phyloP scores from a whole-genome alignment of 2,888 invertebrate species.

The Drosophila nr. perissopoda region DNA sequence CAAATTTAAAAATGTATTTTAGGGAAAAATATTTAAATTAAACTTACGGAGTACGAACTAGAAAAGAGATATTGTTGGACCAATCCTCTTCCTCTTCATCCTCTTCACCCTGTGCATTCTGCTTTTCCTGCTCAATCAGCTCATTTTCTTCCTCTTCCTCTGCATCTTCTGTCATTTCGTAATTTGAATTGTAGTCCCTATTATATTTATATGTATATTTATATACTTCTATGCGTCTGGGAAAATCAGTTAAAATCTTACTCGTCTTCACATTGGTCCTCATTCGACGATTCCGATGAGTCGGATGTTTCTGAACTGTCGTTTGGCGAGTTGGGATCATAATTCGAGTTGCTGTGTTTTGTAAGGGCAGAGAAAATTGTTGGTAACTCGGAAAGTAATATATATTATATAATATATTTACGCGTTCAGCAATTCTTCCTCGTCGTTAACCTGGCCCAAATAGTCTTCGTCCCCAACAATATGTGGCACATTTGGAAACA shows the following conservation, averaged over 20 bases:
- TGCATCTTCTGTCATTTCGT: not conserved
- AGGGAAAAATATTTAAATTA: not conserved
- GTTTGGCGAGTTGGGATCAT: not conserved
- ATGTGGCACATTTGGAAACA: conserved; percentile 31
- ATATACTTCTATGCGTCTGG: too few species aligned
- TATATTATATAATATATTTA: conserved; percentile 6
- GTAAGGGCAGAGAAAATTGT: not conserved
- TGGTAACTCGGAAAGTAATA: not conserved
- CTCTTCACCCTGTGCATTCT: not conserved
- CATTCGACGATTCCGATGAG: not conserved
- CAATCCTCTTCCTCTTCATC: conserved; percentile 44
- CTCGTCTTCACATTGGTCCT: conserved; percentile 11
- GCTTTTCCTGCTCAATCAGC: not conserved
- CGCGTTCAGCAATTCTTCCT: conserved; percentile 1
- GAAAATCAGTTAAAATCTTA: conserved; percentile 12
- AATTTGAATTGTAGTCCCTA: not conserved
- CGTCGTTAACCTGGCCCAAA: not conserved
- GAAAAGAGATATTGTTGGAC: conserved; percentile 43
- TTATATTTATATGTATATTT: not conserved
- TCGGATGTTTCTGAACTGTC: not conserved
- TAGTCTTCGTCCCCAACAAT: conserved; percentile 61
- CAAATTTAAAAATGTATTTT: not conserved
- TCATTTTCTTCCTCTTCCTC: not conserved
- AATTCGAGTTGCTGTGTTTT: not conserved
- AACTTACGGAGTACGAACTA: conserved; percentile 46